phyloP scores from a whole-genome alignment of 2,113 vertebrate species.

The Anguilla rostrata region DNA sequence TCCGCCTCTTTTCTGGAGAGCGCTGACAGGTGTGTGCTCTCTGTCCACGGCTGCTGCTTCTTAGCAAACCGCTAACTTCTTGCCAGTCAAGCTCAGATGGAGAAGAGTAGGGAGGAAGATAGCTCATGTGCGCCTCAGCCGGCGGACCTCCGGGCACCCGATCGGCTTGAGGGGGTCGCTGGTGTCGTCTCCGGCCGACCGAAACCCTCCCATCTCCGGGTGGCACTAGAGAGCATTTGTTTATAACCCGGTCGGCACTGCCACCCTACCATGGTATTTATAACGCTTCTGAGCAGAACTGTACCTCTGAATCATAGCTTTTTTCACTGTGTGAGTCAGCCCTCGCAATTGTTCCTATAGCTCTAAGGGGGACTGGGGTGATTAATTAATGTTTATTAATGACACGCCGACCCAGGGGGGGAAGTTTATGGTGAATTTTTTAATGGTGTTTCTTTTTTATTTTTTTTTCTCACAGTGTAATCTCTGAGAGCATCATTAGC shows the following conservation, averaged over 20 bases:
- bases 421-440: neutral
- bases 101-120: neutral
- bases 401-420: neutral
- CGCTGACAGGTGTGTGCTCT: no score
- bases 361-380: neutral
- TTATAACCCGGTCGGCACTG: no score
- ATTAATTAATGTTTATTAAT: slow-evolving; percentile 25
- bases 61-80: no score
- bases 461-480: no score
- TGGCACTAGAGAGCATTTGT: no score
- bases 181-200: no score
- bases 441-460: neutral
- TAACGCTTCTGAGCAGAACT: neutral
- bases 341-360: neutral
- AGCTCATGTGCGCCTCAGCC: neutral
- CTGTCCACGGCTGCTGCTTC: no score
- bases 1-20: no score
- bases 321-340: slow-evolving; percentile 5
- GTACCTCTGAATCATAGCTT: neutral
- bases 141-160: neutral
- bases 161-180: no score
- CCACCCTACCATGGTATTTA: neutral
- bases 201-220: no score
- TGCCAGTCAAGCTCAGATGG: no score
- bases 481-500: slow-evolving; percentile 2